These are phyloP conservation scores for Entomyzon cyanotis DNA, from an alignment of 2,113 vertebrate genomes.

Conservation along the genomic window DNA sequence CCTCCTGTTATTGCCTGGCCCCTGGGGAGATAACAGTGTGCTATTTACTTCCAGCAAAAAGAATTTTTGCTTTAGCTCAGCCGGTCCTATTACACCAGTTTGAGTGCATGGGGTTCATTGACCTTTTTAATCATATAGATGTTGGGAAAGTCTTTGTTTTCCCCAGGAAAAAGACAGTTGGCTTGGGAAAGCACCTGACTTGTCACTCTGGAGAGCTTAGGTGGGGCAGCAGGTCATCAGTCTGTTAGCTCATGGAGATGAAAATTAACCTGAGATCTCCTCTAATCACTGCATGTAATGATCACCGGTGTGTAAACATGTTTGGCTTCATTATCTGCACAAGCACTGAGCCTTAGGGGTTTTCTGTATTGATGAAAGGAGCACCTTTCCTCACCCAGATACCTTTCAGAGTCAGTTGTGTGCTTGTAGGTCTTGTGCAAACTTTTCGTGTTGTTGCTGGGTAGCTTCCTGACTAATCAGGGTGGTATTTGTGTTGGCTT, in stretches of 20 bases:
- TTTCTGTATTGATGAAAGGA: slow-evolving; percentile 41
- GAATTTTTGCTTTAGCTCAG: slow-evolving; percentile 53
- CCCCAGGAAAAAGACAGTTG: neutral
- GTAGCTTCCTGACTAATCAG: slow-evolving; percentile 60
- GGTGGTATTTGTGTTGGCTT: slow-evolving; percentile 55
- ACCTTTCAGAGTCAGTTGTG: slow-evolving; percentile 32
- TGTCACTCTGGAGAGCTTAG: slow-evolving; percentile 27
- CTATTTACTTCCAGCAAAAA: slow-evolving; percentile 55
- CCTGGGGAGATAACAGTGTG: slow-evolving; percentile 50
- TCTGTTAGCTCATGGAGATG: slow-evolving; percentile 54
- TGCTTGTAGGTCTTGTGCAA: slow-evolving; percentile 51
- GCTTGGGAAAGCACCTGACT: slow-evolving; percentile 49
- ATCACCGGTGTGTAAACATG: slow-evolving; percentile 23
- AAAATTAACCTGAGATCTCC: slow-evolving; percentile 63
- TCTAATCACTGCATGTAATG: slow-evolving; percentile 46
- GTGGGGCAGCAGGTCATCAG: slow-evolving; percentile 48
- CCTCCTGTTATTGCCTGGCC: slow-evolving; percentile 52
- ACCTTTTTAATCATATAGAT: slow-evolving; percentile 46
- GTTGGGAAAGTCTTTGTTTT: slow-evolving; percentile 39
- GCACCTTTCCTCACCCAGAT: slow-evolving; percentile 43
- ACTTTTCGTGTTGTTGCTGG: slow-evolving; percentile 53
- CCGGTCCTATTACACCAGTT: slow-evolving; percentile 15
- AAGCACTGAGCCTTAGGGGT: slow-evolving; percentile 1
- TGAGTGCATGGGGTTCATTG: neutral
- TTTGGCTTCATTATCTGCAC: slow-evolving; percentile 48